Evolutionary conservation across 2,888 invertebrate species (phyloP).

Genomic region (Leistus spinibarbis): DNA sequence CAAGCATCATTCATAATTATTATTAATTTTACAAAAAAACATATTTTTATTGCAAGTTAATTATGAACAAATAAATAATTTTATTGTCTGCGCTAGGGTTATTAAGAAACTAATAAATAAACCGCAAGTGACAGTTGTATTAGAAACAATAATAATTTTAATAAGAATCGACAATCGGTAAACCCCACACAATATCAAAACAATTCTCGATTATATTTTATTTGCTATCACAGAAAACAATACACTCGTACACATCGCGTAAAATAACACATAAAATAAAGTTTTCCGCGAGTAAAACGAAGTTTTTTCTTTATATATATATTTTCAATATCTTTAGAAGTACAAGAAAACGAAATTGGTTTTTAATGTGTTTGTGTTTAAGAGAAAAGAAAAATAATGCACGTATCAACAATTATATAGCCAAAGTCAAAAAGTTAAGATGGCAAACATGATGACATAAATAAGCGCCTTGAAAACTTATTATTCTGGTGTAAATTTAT

Average conservation of each 20-base stretch:
- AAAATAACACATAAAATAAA: not conserved
- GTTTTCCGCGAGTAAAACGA: not conserved
- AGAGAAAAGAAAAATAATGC: not conserved
- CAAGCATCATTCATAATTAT: no score
- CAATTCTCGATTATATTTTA: not conserved
- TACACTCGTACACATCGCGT: not conserved
- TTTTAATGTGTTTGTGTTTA: not conserved
- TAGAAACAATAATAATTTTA: no score
- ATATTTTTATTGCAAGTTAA: no score
- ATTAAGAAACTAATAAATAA: no score
- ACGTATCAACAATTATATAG: not conserved
- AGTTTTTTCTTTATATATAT: not conserved
- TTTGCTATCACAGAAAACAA: not conserved
- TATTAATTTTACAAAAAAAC: no score
- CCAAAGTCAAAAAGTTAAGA: not conserved
- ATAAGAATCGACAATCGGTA: no score
- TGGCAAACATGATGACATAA: not conserved
- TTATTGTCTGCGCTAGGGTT: no score
- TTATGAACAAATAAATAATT: no score
- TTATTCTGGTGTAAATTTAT: no score
- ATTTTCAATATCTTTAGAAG: no score
- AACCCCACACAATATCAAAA: not conserved
- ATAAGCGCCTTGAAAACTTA: not conserved
- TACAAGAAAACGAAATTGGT: not conserved
- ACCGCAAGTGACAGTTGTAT: no score